Evolutionary conservation across 1,140 invertebrate species (phyloP).

Genomic region (Orius insidiosus): DNA sequence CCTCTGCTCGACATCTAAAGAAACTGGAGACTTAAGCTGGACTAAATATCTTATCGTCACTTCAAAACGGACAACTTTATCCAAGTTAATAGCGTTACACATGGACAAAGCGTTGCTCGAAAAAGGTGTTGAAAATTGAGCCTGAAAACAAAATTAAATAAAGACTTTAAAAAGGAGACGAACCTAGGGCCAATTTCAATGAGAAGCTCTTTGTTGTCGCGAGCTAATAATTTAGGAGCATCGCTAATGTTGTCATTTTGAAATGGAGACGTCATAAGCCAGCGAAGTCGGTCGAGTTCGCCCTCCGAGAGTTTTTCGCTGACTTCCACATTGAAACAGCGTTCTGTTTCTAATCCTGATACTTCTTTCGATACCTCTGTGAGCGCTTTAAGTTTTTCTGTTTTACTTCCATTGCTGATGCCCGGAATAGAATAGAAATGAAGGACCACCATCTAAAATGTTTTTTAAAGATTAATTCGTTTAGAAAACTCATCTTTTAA

Average conservation of each 20-base stretch:
- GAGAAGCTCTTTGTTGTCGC: constrained; percentile 28
- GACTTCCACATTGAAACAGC: constrained; percentile 61
- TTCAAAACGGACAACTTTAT: constrained; percentile 60
- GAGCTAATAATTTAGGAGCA: constrained; percentile 26
- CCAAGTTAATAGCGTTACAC: constrained; percentile 61
- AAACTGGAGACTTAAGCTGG: constrained; percentile 21
- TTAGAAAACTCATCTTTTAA: no score
- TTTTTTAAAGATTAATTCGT: no score
- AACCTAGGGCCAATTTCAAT: constrained; percentile 69
- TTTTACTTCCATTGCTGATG: constrained; percentile 20
- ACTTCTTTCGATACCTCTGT: constrained; percentile 22
- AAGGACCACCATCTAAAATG: constrained; percentile 17
- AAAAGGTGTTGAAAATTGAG: constrained; percentile 87
- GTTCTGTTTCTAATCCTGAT: constrained; percentile 42
- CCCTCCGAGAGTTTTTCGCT: constrained; percentile 31
- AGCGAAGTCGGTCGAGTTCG: constrained; percentile 41
- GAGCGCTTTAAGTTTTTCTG: constrained; percentile 20
- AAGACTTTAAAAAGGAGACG: constrained; percentile 15
- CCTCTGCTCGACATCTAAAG: not conserved
- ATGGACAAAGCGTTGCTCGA: constrained; percentile 92
- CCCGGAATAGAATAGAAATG: constrained; percentile 23
- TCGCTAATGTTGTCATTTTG: constrained; percentile 31
- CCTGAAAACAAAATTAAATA: constrained; percentile 31
- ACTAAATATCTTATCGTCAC: constrained; percentile 61
- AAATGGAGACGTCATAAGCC: constrained; percentile 52